A percentile compares a stretch with the other conserved stretches of the same genome.
These are phyloP conservation scores for Enteromius paludinosus DNA, from an alignment of 2,797 vertebrate genomes.

Conservation along the genomic window DNA sequence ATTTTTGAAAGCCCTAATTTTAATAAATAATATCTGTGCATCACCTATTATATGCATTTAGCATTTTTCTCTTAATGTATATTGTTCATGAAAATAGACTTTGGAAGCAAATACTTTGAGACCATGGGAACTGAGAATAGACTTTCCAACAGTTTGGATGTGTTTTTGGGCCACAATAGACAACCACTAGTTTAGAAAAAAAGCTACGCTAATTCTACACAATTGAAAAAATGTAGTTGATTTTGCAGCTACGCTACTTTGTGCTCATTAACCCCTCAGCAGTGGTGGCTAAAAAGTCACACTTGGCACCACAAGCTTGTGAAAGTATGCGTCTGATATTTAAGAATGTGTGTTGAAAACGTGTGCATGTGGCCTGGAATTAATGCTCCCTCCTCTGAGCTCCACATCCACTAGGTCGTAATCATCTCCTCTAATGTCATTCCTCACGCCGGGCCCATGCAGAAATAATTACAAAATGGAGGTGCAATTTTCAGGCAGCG, in stretches of 20 bases:
- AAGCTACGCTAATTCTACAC: neutral
- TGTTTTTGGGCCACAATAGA: neutral
- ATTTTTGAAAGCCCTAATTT: no score
- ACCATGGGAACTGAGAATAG: neutral
- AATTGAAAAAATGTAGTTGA: neutral
- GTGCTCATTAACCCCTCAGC: neutral
- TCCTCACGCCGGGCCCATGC: conserved; percentile 47
- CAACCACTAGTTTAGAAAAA: neutral
- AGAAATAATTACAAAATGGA: conserved; percentile 53
- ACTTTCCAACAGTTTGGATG: neutral
- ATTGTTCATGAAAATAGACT: neutral
- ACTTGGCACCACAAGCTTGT: conserved; percentile 2
- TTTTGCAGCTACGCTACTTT: neutral
- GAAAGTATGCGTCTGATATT: conserved; percentile 9
- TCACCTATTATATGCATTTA: neutral
- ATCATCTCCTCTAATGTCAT: conserved; percentile 56
- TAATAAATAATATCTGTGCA: neutral
- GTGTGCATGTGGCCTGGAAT: conserved; percentile 16
- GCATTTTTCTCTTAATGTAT: neutral
- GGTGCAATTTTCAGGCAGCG: conserved; percentile 56
- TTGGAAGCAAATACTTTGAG: neutral
- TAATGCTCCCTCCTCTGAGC: conserved; percentile 34
- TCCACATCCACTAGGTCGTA: conserved; percentile 39
- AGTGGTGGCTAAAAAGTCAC: neutral
- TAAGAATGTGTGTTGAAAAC: conserved; percentile 14